These are phyloP conservation scores for Ormyrus labotus DNA, from an alignment of 2,888 invertebrate genomes.

Conservation along the genomic window DNA sequence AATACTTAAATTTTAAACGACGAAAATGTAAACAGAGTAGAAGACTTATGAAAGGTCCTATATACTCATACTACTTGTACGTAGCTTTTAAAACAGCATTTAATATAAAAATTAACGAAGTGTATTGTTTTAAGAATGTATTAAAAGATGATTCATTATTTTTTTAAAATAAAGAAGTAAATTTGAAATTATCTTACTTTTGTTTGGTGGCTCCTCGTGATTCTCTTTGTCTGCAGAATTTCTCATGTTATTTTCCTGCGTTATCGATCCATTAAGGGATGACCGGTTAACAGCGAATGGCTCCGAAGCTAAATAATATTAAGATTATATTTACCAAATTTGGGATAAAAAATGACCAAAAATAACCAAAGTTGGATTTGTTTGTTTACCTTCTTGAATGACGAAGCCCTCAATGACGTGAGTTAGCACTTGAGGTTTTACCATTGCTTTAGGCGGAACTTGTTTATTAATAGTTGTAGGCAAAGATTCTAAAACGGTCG, in stretches of 20 bases:
- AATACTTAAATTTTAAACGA: too few species aligned
- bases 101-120: not conserved
- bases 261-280: slow-evolving; percentile 76
- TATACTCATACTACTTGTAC: too few species aligned
- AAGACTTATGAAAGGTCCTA: too few species aligned
- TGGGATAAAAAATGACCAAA: too few species aligned
- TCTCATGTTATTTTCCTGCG: slow-evolving; percentile 68
- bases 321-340: slow-evolving; percentile 7
- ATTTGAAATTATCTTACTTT: slow-evolving; percentile 70
- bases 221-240: slow-evolving; percentile 75
- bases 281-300: slow-evolving; percentile 88
- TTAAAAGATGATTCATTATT: not conserved
- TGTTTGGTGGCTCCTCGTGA: slow-evolving; percentile 87
- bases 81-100: too few species aligned
- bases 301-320: slow-evolving; percentile 80
- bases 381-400: slow-evolving; percentile 87
- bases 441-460: slow-evolving; percentile 91
- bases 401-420: slow-evolving; percentile 98
- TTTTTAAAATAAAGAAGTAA: not conserved
- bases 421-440: slow-evolving; percentile 95
- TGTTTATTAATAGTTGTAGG: slow-evolving; percentile 68
- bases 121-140: not conserved
- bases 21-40: too few species aligned
- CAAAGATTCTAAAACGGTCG: slow-evolving; percentile 60
- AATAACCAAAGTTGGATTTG: not conserved